Percentiles rank a stretch among this genome's conserved stretches.
Conservation (phyloP, 2,888 invertebrate species). For the Steinernema scapterisci region DNA sequence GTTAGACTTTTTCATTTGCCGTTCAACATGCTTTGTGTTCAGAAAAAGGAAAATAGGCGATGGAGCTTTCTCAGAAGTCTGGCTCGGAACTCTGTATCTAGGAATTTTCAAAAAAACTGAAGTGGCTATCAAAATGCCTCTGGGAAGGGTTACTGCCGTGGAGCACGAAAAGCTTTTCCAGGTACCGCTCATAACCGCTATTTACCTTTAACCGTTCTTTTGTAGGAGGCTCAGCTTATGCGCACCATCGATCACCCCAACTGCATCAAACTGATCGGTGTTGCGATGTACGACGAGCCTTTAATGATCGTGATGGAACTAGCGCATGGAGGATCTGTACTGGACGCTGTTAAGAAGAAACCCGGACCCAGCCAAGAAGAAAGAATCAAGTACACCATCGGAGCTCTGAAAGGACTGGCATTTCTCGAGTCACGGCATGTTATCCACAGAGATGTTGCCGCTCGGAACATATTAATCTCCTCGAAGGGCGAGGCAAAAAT, state of each 20-base stretch:
- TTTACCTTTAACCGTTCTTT: background rate
- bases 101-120: slow-evolving; percentile 34
- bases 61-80: slow-evolving; percentile 45
- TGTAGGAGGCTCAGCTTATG: slow-evolving; percentile 33
- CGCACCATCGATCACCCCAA: slow-evolving; percentile 23
- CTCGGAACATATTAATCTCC: slow-evolving; percentile 31
- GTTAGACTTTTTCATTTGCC: background rate
- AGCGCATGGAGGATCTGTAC: slow-evolving; percentile 29
- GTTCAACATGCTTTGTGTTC: no score
- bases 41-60: slow-evolving; percentile 36
- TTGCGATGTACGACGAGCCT: slow-evolving; percentile 35
- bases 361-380: slow-evolving; percentile 9
- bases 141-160: slow-evolving; percentile 34
- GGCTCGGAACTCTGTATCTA: slow-evolving; percentile 35
- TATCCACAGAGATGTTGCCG: slow-evolving; percentile 34
- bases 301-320: slow-evolving; percentile 35
- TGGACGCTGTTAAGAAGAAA: slow-evolving; percentile 29
- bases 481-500: slow-evolving; percentile 46
- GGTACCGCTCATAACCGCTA: slow-evolving; percentile 24
- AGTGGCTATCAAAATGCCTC: slow-evolving; percentile 42
- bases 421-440: slow-evolving; percentile 23
- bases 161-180: slow-evolving; percentile 40
- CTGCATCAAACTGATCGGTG: slow-evolving; percentile 29
- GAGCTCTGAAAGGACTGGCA: slow-evolving; percentile 30
- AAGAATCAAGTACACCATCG: background rate